Evolutionary conservation across 2,113 vertebrate species (phyloP).

Genomic region (Dicentrarchus labrax): DNA sequence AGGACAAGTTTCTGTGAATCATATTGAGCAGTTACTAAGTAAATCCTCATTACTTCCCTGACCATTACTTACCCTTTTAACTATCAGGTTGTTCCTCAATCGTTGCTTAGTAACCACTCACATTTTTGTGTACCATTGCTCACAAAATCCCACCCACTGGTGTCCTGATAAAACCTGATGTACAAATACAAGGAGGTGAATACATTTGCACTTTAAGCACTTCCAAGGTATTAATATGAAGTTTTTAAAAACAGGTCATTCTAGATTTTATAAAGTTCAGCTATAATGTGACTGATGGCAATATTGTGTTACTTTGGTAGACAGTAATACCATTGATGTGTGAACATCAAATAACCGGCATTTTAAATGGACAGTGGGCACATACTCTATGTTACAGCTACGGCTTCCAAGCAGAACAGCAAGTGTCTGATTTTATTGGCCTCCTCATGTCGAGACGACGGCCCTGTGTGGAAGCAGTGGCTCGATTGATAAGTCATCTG

Average conservation of each 20-base stretch:
- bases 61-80: background rate
- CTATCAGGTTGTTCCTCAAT: background rate
- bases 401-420: slow-evolving; percentile 52
- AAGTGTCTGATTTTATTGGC: slow-evolving; percentile 62
- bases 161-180: slow-evolving; percentile 25
- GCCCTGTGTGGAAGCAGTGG: slow-evolving; percentile 41
- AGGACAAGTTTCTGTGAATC: no score
- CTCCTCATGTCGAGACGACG: slow-evolving; percentile 52
- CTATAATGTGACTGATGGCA: slow-evolving; percentile 29
- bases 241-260: background rate
- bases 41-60: background rate
- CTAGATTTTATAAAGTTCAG: background rate
- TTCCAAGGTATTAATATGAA: slow-evolving; percentile 8
- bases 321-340: slow-evolving; percentile 35
- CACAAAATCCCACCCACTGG: slow-evolving; percentile 42
- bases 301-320: slow-evolving; percentile 22
- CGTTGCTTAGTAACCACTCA: background rate
- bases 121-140: background rate
- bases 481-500: slow-evolving; percentile 64
- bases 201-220: background rate
- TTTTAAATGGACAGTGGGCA: slow-evolving; percentile 40
- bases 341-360: slow-evolving; percentile 44
- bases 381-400: slow-evolving; percentile 33
- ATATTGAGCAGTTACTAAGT: background rate
- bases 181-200: background rate